A percentile compares a stretch with the other conserved stretches of the same genome.
Evolutionary conservation across 1,140 invertebrate genomes (phyloP).

Genomic region (Zaprionus vittiger): DNA sequence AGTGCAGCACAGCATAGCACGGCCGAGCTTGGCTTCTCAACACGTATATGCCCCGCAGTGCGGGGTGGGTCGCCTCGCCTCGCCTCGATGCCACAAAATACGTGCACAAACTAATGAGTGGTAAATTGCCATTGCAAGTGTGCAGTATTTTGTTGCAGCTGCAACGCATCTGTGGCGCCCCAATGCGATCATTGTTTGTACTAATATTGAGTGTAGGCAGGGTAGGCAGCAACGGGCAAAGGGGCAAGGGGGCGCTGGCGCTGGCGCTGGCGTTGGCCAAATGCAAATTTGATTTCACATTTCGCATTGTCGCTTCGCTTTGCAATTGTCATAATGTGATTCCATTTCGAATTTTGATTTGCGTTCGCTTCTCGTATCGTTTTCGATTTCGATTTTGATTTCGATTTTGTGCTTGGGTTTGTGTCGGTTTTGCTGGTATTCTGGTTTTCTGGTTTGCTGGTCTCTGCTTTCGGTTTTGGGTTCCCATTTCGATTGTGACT

Average conservation of each 20-base stretch:
- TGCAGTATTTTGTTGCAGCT: conserved; percentile 24
- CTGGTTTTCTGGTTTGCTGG: not conserved
- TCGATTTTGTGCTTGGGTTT: not conserved
- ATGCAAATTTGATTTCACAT: conserved; percentile 21
- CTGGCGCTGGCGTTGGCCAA: not conserved
- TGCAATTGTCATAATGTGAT: conserved; percentile 17
- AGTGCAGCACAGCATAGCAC: too few relatives aligned
- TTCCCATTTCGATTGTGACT: not conserved
- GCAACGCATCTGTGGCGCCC: not conserved
- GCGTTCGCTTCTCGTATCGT: not conserved
- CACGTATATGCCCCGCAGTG: conserved; percentile 26
- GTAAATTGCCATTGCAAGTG: conserved; percentile 15
- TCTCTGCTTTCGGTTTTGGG: not conserved
- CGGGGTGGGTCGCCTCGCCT: not conserved
- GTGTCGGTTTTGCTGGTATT: not conserved
- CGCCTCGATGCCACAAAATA: not conserved
- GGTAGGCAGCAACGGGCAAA: not conserved
- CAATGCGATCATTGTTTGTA: conserved; percentile 4
- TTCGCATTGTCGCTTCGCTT: conserved; percentile 16
- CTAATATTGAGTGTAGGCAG: not conserved
- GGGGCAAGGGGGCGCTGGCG: not conserved
- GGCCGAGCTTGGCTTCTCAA: too few relatives aligned
- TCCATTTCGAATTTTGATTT: conserved; percentile 23
- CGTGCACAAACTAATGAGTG: conserved; percentile 27
- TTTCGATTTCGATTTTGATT: not conserved